A percentile compares a stretch with the other conserved stretches of the same genome.
Evolutionary conservation across 2,797 vertebrate species (phyloP).

Genomic region (Xiphophorus birchmanni): DNA sequence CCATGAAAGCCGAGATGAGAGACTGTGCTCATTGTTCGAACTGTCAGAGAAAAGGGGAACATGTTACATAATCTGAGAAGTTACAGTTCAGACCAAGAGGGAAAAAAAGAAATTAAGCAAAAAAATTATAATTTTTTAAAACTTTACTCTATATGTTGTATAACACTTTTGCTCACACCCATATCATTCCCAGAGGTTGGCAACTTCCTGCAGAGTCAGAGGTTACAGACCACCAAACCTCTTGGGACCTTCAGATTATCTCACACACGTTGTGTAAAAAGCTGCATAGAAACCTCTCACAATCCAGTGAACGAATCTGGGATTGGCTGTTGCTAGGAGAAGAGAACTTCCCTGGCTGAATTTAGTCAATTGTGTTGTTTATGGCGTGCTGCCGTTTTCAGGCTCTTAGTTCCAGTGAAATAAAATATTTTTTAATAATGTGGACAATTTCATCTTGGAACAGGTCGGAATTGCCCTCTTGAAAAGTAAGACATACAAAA

Average conservation of each 20-base stretch:
- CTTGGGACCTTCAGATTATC: not conserved
- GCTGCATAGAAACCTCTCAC: not conserved
- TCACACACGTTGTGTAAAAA: not conserved
- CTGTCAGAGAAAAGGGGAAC: not conserved
- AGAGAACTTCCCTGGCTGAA: not conserved
- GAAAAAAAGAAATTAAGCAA: not conserved
- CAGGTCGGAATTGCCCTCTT: not conserved
- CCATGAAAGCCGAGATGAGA: slow-evolving; percentile 3
- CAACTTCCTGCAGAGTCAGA: not conserved
- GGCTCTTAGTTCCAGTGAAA: not conserved
- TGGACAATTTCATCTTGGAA: not conserved
- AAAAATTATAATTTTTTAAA: not conserved
- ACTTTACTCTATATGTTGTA: not conserved
- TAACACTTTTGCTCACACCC: not conserved
- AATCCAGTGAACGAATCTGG: not conserved
- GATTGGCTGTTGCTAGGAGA: not conserved
- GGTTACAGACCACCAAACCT: not conserved
- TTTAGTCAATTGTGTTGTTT: not conserved
- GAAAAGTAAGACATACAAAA: no score
- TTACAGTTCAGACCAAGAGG: not conserved
- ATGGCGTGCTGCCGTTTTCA: not conserved
- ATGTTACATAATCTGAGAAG: not conserved
- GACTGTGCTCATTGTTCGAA: not conserved
- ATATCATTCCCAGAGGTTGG: not conserved
- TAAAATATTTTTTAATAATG: not conserved